A percentile compares a stretch with the other conserved stretches of the same genome.
phyloP scores from a whole-genome alignment of 1,140 invertebrate species.

The Metaphire vulgaris region DNA sequence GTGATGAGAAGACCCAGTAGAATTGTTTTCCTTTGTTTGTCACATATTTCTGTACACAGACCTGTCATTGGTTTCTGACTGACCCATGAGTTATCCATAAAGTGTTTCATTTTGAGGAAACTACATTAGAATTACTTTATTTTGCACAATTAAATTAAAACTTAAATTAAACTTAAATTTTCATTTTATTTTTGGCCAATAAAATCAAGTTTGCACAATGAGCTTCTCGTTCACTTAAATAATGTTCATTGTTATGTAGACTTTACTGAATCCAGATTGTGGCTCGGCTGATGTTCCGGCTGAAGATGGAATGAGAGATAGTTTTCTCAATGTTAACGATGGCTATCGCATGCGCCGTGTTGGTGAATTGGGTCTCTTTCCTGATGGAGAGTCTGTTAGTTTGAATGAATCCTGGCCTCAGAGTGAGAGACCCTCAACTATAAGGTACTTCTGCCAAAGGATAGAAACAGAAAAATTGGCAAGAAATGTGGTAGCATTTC shows the following conservation, averaged over 20 bases:
- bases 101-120: too few species aligned
- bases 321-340: background rate
- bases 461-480: too few species aligned
- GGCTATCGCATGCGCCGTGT: background rate
- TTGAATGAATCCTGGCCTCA: background rate
- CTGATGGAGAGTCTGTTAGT: background rate
- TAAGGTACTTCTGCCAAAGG: too few species aligned
- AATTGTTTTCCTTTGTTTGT: too few species aligned
- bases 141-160: too few species aligned
- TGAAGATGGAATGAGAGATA: background rate
- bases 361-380: background rate
- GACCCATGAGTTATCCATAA: too few species aligned
- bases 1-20: too few species aligned
- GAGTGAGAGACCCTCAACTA: background rate
- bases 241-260: background rate
- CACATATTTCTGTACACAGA: too few species aligned
- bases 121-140: too few species aligned
- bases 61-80: too few species aligned
- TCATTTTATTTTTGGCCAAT: background rate
- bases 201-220: background rate
- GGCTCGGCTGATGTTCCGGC: background rate
- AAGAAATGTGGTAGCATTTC: too few species aligned
- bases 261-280: background rate
- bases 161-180: too few species aligned
- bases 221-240: background rate